Percentiles rank a stretch among this genome's conserved stretches.
These are phyloP conservation scores for Coleophora deauratella DNA, from an alignment of 2,888 invertebrate genomes.

Conservation along the genomic window DNA sequence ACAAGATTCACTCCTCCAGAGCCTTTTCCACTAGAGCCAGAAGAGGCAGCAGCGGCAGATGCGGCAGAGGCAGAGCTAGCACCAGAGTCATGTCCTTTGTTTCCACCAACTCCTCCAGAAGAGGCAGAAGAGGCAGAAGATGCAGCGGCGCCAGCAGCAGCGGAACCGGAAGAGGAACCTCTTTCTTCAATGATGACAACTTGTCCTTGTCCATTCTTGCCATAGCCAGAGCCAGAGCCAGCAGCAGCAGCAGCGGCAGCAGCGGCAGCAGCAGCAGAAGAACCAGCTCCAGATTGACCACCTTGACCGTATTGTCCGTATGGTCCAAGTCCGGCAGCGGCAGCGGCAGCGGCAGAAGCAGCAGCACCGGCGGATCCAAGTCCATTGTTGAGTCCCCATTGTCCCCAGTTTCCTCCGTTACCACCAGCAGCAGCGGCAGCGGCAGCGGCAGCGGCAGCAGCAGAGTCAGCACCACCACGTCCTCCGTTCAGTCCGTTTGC, in stretches of 20 bases:
- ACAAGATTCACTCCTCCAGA: too few relatives aligned
- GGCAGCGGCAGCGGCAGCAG: background rate
- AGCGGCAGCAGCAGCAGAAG: background rate
- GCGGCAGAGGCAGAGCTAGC: too few relatives aligned
- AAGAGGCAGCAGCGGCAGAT: too few relatives aligned
- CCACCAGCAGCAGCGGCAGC: background rate
- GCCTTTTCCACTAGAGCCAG: too few relatives aligned
- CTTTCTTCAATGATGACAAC: too few relatives aligned
- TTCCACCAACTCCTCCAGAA: too few relatives aligned
- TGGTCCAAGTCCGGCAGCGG: constrained; percentile 1
- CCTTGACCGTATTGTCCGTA: constrained; percentile 3
- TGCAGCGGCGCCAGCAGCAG: constrained; percentile 1
- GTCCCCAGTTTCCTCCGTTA: too few relatives aligned
- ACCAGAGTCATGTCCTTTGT: too few relatives aligned
- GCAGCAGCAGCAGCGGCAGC: background rate
- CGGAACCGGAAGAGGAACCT: background rate
- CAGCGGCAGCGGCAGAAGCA: background rate
- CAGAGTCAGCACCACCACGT: background rate
- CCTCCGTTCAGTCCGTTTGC: too few relatives aligned
- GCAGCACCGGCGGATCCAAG: background rate
- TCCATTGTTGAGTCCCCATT: too few relatives aligned
- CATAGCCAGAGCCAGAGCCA: too few relatives aligned
- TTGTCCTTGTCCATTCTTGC: background rate
- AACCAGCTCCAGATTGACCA: background rate
- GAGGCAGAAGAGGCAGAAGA: background rate